A percentile compares a stretch with the other conserved stretches of the same genome.
These are phyloP conservation scores for Hirudinaria manillensis DNA, from an alignment of 2,888 invertebrate species.

Conservation along the genomic window DNA sequence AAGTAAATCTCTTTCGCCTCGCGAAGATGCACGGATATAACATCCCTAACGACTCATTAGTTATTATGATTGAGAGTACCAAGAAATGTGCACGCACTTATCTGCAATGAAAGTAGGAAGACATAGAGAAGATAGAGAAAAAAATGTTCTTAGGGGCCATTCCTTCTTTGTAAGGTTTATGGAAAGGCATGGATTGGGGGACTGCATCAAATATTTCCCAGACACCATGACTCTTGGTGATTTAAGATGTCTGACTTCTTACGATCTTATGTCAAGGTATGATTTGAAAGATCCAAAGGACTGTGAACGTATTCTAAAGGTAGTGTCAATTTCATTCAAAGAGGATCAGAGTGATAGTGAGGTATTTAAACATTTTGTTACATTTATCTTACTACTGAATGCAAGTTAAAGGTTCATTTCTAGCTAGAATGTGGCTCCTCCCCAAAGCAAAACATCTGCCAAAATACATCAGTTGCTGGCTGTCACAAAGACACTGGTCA, in stretches of 20 bases:
- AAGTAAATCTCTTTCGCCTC: too few species aligned
- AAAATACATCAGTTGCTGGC: background rate
- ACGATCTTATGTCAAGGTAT: constrained; percentile 37
- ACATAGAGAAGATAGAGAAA: constrained; percentile 32
- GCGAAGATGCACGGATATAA: too few species aligned
- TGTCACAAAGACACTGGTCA: background rate
- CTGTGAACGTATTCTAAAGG: constrained; percentile 36
- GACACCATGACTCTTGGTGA: constrained; percentile 48
- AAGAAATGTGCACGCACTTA: too few species aligned
- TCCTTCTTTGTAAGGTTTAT: constrained; percentile 48
- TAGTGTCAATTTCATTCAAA: constrained; percentile 35
- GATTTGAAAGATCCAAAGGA: constrained; percentile 34
- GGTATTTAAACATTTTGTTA: constrained; percentile 28
- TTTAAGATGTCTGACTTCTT: constrained; percentile 41
- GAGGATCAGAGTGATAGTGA: constrained; percentile 39
- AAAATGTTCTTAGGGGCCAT: constrained; percentile 40
- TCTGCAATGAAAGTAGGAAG: constrained; percentile 18
- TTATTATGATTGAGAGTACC: too few species aligned
- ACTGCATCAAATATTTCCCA: constrained; percentile 49
- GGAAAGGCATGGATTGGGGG: constrained; percentile 45
- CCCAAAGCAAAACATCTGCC: constrained; percentile 17
- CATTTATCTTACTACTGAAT: background rate
- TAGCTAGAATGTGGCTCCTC: constrained; percentile 45
- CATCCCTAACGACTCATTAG: too few species aligned
- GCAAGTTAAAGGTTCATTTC: constrained; percentile 22